Evolutionary conservation across 2,888 invertebrate species (phyloP).

Genomic region (Crematogaster levior): DNA sequence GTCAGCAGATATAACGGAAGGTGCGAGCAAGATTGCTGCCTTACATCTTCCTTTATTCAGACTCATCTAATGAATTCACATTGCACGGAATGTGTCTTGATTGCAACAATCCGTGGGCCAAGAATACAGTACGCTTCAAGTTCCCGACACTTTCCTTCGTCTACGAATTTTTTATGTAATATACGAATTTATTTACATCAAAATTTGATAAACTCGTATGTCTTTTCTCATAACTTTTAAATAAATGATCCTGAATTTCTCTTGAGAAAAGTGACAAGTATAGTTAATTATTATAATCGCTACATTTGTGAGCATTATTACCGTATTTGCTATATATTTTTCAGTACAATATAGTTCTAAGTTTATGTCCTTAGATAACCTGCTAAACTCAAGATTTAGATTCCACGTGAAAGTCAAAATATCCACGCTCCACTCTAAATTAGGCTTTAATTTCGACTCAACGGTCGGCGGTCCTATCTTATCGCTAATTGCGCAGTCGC

Average conservation of each 20-base stretch:
- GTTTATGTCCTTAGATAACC: not conserved
- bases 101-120: not conserved
- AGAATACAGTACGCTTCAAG: not conserved
- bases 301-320: not conserved
- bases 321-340: not conserved
- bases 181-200: not conserved
- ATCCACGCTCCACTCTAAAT: conserved; percentile 7
- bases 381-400: not conserved
- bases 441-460: conserved; percentile 67
- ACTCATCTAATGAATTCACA: not conserved
- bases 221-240: not conserved
- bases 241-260: not conserved
- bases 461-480: conserved; percentile 69
- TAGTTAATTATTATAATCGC: not conserved
- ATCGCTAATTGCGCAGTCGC: conserved; percentile 72
- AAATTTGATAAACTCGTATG: not conserved
- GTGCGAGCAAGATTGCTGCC: not conserved
- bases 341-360: not conserved
- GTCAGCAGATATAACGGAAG: not conserved
- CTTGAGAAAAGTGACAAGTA: not conserved
- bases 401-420: not conserved
- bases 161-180: not conserved
- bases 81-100: not conserved
- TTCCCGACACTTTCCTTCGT: not conserved
- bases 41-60: conserved; percentile 2